phyloP scores from a whole-genome alignment of 2,888 invertebrate species.

The Poecilus cupreus region DNA sequence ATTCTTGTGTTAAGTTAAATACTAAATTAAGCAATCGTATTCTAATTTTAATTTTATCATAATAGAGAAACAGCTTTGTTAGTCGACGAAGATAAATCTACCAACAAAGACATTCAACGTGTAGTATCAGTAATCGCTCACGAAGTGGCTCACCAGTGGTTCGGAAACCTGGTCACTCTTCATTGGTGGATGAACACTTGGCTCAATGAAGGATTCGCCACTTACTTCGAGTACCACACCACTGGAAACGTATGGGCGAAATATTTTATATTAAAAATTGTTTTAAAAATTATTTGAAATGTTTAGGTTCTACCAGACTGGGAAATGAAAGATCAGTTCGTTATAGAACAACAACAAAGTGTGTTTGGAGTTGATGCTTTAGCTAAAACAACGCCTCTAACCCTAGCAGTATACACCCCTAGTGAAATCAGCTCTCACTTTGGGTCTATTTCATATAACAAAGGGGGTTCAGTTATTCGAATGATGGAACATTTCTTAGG shows the following conservation, averaged over 20 bases:
- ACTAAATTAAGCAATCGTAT: no score
- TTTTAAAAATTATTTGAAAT: not conserved
- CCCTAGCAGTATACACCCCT: constrained; percentile 75
- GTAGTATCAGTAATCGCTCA: constrained; percentile 83
- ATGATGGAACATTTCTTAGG: constrained; percentile 82
- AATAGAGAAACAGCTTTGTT: constrained; percentile 78
- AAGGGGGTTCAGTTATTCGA: constrained; percentile 74
- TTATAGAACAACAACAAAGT: constrained; percentile 80
- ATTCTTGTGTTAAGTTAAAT: no score
- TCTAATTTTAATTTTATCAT: no score
- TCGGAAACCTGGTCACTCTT: constrained; percentile 85
- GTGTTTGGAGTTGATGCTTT: constrained; percentile 79
- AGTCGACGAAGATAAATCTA: constrained; percentile 71
- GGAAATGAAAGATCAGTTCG: constrained; percentile 82
- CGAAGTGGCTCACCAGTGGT: constrained; percentile 89
- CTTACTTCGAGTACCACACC: constrained; percentile 83
- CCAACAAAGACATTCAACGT: constrained; percentile 78
- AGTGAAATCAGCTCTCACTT: constrained; percentile 78
- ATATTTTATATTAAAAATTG: not conserved
- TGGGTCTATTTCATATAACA: constrained; percentile 81
- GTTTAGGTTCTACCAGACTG: constrained; percentile 68
- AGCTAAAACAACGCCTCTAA: constrained; percentile 74
- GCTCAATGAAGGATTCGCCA: constrained; percentile 85
- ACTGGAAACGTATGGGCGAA: constrained; percentile 74
- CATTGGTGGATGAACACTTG: constrained; percentile 86